Evolutionary conservation across 2,888 invertebrate genomes (phyloP), one percentile per base, ranked within the genome.

Genomic region (Netelia fuscicornis): DNA sequence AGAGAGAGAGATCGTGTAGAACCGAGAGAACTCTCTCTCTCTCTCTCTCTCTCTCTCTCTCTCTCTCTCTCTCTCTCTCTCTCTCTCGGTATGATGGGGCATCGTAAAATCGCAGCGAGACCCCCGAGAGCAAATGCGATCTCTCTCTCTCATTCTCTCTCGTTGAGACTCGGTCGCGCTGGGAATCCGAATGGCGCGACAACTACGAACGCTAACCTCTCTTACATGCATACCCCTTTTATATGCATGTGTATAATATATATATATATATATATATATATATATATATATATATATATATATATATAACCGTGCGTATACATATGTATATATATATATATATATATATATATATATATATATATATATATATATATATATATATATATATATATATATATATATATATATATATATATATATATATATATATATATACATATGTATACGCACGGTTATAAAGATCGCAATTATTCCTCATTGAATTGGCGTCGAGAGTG

Each of bases 401-500:
- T 3, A 62, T n/a, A 62, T 67, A 30, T 60, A 81, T 65, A 71
- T 48, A 48, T 48, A 1, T 48, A 13, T 48, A 48, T 48, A 10
- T 48, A 48, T 48, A 8, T 48, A 48, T 48, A 10, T 48, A 48
- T 48, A 1, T 48, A 13, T 48, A 48, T 48, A 48, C 13, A 62
- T n/a, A 62, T 67, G 44, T 60, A 81, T 65, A 71, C 44, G 67
- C 70, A 30, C 77, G 81, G 76, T 75, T 81, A 64, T 86, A 86
- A 85, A 86, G 80, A 86, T 85, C 65, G 80, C 83, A 86, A 85
- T 86, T 85, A 86, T 86, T 85, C 80, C 82, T 83, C 86, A 80
- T 86, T 86, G 84, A 76, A 86, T 86, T 71, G 81, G 65, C 81
- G 76, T 80, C 72, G 44, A 67, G 80, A 86, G 80, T 79, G 77